Evolutionary conservation across 2,113 vertebrate genomes (phyloP).

Genomic region (Corythaixoides concolor): DNA sequence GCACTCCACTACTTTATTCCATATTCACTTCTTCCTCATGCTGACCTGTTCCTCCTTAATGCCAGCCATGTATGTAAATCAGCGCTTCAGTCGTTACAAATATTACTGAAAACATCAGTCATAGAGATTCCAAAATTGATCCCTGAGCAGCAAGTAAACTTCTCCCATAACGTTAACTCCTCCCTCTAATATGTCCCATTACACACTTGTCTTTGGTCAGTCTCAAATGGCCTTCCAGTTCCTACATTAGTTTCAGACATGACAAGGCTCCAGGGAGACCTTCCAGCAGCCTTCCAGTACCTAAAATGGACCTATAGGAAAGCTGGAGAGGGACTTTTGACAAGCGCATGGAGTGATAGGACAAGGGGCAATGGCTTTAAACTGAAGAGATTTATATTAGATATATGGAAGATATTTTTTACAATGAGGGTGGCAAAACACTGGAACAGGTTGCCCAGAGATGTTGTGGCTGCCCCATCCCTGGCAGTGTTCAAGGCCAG

Average conservation of each 20-base stretch:
- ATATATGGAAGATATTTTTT: no score
- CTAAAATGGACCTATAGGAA: no score
- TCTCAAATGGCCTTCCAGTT: not conserved
- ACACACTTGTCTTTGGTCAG: fast-evolving
- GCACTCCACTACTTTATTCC: not conserved
- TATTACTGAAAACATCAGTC: fast-evolving
- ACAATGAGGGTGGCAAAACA: no score
- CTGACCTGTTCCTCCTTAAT: not conserved
- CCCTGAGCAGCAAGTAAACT: not conserved
- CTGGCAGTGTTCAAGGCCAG: no score
- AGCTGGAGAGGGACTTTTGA: no score
- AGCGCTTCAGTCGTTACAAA: not conserved
- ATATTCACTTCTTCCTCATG: not conserved
- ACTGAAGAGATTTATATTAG: no score
- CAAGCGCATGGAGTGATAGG: no score
- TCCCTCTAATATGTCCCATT: not conserved
- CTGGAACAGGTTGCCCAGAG: no score
- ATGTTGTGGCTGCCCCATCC: no score
- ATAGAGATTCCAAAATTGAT: not conserved
- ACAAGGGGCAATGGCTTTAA: no score
- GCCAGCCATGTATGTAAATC: not conserved
- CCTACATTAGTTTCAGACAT: fast-evolving
- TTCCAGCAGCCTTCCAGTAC: no score
- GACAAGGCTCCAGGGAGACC: no score
- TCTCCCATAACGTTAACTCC: not conserved